Evolutionary conservation across 2,113 vertebrate species (phyloP), one percentile per base, ranked within the genome.

Genomic region (Lophius piscatorius): DNA sequence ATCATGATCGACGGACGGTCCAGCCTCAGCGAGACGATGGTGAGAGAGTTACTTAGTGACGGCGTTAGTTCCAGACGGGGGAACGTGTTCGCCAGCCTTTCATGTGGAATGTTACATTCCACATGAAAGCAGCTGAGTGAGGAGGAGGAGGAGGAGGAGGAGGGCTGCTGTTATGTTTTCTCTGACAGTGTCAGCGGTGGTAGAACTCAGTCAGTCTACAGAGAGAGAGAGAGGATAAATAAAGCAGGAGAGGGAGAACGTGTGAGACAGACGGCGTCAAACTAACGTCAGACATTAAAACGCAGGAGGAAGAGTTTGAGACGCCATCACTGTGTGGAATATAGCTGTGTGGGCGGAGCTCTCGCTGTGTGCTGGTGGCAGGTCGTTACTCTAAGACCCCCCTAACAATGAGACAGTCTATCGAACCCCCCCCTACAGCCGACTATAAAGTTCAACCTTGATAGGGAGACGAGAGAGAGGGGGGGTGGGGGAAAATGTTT

Each of bases 1-100:
- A 85, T 98, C 28, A 71, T 98, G 87, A 86, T 92, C 85, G 92
- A 95, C 79, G 95, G 94, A 76, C 82, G 71, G 63, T 83, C 87
- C 76, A 91, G 91, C 63, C 84, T 92, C 3, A 88, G 84, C 61
- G 87, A 91, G 20, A 83, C 85, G 82, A 87, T 95, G 85, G 96
- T 98, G 90, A 94, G 95, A 65, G 9, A 51, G 22, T 5, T n/a
- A n/a, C n/a, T n/a, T n/a, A n/a, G n/a, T n/a, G n/a, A n/a, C n/a
- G n/a, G n/a, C n/a, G n/a, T n/a, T n/a, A n/a, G n/a, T n/a, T n/a
- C n/a, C n/a, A n/a, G n/a, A n/a, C n/a, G n/a, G n/a, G 2, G 69
- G 42, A 63, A 31, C 74, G 49, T 74, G 78, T 67, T 51, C 45
- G 75, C 63, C 56, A 47, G 42, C 70, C 78, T 73, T 73, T 48